Percentiles rank a stretch among this genome's conserved stretches.
phyloP scores from a whole-genome alignment of 2,113 vertebrate genomes.

The Python bivittatus region DNA sequence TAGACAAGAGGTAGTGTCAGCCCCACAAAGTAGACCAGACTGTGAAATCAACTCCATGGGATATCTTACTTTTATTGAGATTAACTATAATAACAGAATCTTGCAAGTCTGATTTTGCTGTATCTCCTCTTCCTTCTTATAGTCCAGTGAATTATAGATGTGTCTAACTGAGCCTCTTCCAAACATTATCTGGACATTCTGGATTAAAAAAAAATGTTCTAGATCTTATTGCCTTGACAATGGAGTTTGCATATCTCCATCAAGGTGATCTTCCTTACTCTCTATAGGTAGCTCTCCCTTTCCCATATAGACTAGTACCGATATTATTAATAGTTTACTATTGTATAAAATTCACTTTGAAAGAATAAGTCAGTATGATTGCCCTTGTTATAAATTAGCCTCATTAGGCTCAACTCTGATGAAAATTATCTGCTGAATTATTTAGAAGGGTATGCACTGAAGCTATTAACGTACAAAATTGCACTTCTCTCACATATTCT shows the following conservation, averaged over 20 bases:
- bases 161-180: not conserved
- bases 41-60: not conserved
- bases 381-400: constrained; percentile 21
- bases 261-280: not conserved
- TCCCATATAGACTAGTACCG: not conserved
- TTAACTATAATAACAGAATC: not conserved
- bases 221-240: not conserved
- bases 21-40: not conserved
- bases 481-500: constrained; percentile 25
- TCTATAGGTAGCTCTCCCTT: not conserved
- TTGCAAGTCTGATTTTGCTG: not conserved
- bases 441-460: constrained; percentile 31
- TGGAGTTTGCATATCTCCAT: not conserved
- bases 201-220: not conserved
- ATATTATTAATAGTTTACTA: constrained; percentile 15
- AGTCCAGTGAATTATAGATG: not conserved
- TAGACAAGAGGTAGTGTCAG: not conserved
- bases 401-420: constrained; percentile 36
- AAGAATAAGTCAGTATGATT: constrained; percentile 11
- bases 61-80: not conserved
- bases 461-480: constrained; percentile 39
- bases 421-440: constrained; percentile 38
- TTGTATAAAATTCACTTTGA: constrained; percentile 19
- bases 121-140: not conserved
- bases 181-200: not conserved